phyloP scores from a whole-genome alignment of 2,888 invertebrate species.

The Ectropis crepuscularia region DNA sequence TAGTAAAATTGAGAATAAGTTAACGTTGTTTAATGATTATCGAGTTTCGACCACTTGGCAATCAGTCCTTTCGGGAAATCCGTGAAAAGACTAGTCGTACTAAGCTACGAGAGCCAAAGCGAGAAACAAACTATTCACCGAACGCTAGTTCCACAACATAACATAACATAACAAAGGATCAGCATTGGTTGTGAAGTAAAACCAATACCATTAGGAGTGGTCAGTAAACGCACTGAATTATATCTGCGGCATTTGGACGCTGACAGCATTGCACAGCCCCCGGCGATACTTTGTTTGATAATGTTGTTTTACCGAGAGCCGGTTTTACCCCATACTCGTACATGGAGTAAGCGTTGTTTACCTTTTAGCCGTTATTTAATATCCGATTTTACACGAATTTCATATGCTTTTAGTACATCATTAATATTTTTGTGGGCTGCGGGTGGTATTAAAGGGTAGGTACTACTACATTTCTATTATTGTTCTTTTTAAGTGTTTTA shows the following conservation, averaged over 20 bases:
- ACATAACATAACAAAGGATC: background rate
- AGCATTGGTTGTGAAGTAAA: conserved; percentile 1
- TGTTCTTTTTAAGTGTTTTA: too few relatives aligned
- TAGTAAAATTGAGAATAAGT: too few relatives aligned
- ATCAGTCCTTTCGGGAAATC: too few relatives aligned
- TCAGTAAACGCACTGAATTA: conserved; percentile 4
- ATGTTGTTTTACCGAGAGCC: conserved; percentile 12
- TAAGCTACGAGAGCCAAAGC: too few relatives aligned
- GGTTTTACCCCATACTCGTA: background rate
- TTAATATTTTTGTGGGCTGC: too few relatives aligned
- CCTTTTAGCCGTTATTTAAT: conserved; percentile 1
- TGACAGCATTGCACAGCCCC: conserved; percentile 11
- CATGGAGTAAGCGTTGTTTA: conserved; percentile 5
- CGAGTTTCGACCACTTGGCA: too few relatives aligned
- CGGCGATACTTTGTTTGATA: conserved; percentile 24
- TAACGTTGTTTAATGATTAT: too few relatives aligned
- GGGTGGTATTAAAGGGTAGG: too few relatives aligned
- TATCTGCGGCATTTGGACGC: conserved; percentile 1
- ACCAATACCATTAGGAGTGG: conserved; percentile 10
- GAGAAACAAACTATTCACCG: too few relatives aligned
- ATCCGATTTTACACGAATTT: conserved; percentile 6
- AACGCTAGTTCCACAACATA: too few relatives aligned
- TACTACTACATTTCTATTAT: too few relatives aligned
- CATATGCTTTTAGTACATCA: conserved; percentile 1
- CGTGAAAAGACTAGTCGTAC: too few relatives aligned